Conservation (phyloP, 53 echinoderm and acorn worm species). For the Antedon mediterranea region DNA sequence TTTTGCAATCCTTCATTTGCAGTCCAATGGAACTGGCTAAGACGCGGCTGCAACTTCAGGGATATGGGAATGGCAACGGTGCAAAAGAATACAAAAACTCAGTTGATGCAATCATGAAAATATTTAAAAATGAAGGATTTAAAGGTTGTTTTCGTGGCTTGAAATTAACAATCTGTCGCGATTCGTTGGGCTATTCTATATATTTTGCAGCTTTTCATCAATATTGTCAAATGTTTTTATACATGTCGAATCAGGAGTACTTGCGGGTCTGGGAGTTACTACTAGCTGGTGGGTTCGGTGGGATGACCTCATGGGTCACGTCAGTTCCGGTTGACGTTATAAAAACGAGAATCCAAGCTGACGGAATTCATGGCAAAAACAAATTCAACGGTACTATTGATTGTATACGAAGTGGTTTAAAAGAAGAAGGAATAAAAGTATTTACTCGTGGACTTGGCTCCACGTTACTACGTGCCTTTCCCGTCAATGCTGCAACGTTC, state of each 20-base stretch:
- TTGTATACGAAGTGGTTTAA: slow-evolving; percentile 46
- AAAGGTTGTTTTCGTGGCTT: slow-evolving; percentile 69
- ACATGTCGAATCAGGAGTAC: slow-evolving; percentile 33
- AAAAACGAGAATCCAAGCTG: slow-evolving; percentile 68
- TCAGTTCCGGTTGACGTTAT: slow-evolving; percentile 61
- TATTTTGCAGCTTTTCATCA: slow-evolving; percentile 78
- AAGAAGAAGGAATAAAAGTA: slow-evolving; percentile 49
- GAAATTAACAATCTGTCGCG: slow-evolving; percentile 44
- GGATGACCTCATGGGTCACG: slow-evolving; percentile 57
- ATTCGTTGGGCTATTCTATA: slow-evolving; percentile 67
- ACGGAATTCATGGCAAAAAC: slow-evolving; percentile 47
- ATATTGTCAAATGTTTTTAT: slow-evolving; percentile 41
- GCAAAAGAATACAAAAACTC: slow-evolving; percentile 44
- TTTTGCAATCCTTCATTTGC: slow-evolving; percentile 60
- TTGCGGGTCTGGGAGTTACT: slow-evolving; percentile 50
- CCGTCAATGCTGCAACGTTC: slow-evolving; percentile 89
- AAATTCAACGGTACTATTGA: slow-evolving; percentile 61
- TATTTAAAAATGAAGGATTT: slow-evolving; percentile 51
- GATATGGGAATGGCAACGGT: slow-evolving; percentile 32
- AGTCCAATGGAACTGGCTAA: slow-evolving; percentile 98
- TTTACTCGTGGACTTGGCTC: slow-evolving; percentile 66
- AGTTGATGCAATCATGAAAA: slow-evolving; percentile 48
- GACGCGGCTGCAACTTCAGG: slow-evolving; percentile 74
- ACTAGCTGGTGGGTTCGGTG: slow-evolving; percentile 73
- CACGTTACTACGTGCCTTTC: slow-evolving; percentile 76